A percentile compares a stretch with the other conserved stretches of the same genome.
Conservation (phyloP, 2,797 vertebrate genomes). For the Acropternis orthonyx region DNA sequence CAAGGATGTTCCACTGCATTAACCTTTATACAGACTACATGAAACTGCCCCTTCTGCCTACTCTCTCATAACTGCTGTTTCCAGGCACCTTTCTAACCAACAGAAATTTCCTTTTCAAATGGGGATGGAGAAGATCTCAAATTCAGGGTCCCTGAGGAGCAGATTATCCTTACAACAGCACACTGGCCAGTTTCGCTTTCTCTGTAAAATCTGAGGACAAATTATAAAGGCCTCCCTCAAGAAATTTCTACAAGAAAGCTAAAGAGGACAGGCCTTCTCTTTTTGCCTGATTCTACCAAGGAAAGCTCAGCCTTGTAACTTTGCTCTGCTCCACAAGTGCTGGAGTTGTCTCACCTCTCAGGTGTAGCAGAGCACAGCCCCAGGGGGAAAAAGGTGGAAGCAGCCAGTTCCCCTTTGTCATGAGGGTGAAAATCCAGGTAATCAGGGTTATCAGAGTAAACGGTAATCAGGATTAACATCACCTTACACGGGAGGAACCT, state of each 20-base stretch:
- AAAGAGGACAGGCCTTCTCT: neutral
- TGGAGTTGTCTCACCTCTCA: neutral
- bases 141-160: neutral
- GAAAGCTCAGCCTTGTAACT: neutral
- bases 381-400: neutral
- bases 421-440: neutral
- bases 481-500: neutral
- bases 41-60: neutral
- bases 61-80: neutral
- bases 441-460: neutral
- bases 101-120: neutral
- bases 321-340: neutral
- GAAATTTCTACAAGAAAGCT: neutral
- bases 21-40: neutral
- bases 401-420: neutral
- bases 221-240: neutral
- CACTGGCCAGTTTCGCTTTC: neutral
- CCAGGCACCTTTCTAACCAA: neutral
- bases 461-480: neutral
- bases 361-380: neutral
- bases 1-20: no score
- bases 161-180: neutral
- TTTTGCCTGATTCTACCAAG: neutral
- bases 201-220: neutral
- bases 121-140: neutral